These are phyloP conservation scores for Argynnis bischoffii DNA, from an alignment of 2,888 invertebrate species.

Conservation along the genomic window DNA sequence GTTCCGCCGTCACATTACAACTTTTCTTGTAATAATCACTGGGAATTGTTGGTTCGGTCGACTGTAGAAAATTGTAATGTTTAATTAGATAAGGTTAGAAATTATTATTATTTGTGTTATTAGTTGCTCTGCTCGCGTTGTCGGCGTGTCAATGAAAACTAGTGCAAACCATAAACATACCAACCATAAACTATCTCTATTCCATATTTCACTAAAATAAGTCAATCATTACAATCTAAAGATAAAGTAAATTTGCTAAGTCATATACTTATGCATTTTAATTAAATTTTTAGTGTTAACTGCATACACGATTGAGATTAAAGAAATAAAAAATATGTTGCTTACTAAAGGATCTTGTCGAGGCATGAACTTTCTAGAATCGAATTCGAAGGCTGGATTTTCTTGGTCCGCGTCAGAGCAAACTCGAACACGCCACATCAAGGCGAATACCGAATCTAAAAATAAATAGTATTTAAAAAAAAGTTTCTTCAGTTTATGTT, in stretches of 20 bases:
- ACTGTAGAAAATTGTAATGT: conserved; percentile 7
- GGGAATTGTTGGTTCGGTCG: conserved; percentile 12
- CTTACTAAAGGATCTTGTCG: conserved; percentile 55
- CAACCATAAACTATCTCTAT: too few relatives aligned
- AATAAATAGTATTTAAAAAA: conserved; percentile 1
- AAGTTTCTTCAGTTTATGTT: not conserved
- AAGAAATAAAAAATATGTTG: not conserved
- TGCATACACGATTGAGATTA: too few relatives aligned
- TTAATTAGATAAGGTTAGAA: not conserved
- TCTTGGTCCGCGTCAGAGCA: conserved; percentile 41
- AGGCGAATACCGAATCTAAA: conserved; percentile 64
- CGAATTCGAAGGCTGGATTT: conserved; percentile 50
- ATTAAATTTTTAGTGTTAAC: too few relatives aligned
- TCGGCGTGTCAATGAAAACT: too few relatives aligned
- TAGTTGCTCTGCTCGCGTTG: too few relatives aligned
- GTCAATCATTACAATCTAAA: too few relatives aligned
- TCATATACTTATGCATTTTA: too few relatives aligned
- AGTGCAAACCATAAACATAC: too few relatives aligned
- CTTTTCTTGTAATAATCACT: conserved; percentile 18
- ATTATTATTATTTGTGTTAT: too few relatives aligned
- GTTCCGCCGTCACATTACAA: conserved; percentile 53
- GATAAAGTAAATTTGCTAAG: too few relatives aligned
- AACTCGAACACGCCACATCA: conserved; percentile 67
- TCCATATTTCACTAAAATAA: too few relatives aligned
- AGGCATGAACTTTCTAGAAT: conserved; percentile 51